These are phyloP conservation scores for Porites lobata DNA, from an alignment of 92 coral and sea anemone species.

Conservation along the genomic window DNA sequence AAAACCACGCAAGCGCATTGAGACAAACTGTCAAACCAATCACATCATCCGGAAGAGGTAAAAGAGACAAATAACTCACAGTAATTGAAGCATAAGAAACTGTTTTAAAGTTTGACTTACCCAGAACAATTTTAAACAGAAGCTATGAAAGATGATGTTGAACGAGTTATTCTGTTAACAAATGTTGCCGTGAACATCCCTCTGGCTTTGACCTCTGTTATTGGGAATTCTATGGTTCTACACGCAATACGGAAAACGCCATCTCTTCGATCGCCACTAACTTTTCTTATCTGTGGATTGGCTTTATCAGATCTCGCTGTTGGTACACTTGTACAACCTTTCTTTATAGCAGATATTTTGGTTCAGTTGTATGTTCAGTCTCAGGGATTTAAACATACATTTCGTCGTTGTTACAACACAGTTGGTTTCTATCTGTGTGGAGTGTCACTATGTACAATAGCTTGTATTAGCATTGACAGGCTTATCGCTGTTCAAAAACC, in stretches of 20 bases:
- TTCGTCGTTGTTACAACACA: neutral
- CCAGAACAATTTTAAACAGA: neutral
- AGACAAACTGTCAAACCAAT: too few relatives aligned
- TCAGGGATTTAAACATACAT: neutral
- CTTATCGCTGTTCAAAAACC: conserved; percentile 12
- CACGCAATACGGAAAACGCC: conserved; percentile 20
- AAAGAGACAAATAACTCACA: too few relatives aligned
- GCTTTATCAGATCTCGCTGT: conserved; percentile 31
- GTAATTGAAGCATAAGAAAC: too few relatives aligned
- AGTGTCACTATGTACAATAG: conserved; percentile 18
- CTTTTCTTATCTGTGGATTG: conserved; percentile 7
- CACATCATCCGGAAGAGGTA: too few relatives aligned
- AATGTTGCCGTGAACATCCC: conserved; percentile 12
- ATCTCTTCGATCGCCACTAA: conserved; percentile 22
- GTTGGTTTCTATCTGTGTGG: conserved; percentile 21
- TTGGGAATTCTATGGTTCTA: conserved; percentile 10
- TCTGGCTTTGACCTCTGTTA: neutral
- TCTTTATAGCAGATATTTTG: conserved; percentile 7
- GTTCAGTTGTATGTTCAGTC: neutral
- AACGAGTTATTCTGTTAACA: neutral
- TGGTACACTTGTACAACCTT: conserved; percentile 14
- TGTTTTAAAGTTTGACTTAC: too few relatives aligned
- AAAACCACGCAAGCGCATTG: too few relatives aligned
- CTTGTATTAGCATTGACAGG: conserved; percentile 9
- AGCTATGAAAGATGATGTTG: neutral